Percentiles rank a stretch among this genome's conserved stretches.
Conservation (phyloP, 53 echinoderm and acorn worm genomes). For the Holothuria scabra region DNA sequence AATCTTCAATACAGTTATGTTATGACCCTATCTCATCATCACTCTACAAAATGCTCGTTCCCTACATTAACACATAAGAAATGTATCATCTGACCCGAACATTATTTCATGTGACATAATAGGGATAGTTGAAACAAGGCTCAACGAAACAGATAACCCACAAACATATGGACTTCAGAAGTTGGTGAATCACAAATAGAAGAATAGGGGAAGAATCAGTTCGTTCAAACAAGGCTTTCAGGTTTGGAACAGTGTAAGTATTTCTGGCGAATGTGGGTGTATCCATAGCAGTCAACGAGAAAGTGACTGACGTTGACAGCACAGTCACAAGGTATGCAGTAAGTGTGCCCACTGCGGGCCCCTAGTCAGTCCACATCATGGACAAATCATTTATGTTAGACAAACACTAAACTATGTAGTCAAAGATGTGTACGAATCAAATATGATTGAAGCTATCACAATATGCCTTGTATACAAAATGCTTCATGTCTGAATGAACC, state of each 20-base stretch:
- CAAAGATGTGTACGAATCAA: background rate
- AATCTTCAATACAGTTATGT: too few species aligned
- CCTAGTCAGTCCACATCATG: conserved; percentile 47
- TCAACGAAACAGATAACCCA: conserved; percentile 19
- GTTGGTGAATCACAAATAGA: background rate
- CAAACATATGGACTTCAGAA: background rate
- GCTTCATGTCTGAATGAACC: background rate
- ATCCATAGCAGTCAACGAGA: too few species aligned
- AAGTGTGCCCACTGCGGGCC: too few species aligned
- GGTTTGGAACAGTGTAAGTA: too few species aligned
- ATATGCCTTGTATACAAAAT: background rate
- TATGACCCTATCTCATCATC: too few species aligned
- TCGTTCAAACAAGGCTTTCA: too few species aligned
- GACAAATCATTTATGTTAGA: conserved; percentile 40
- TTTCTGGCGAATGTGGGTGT: too few species aligned
- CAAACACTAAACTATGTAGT: background rate
- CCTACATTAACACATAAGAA: background rate
- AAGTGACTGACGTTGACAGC: too few species aligned
- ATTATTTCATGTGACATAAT: conserved; percentile 28
- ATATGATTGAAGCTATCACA: background rate
- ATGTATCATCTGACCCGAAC: conserved; percentile 24
- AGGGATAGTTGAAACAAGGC: conserved; percentile 33
- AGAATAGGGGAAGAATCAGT: too few species aligned
- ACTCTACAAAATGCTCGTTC: too few species aligned
- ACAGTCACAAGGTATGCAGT: too few species aligned